Conservation (phyloP, 2,797 vertebrate species). For the Okamejei kenojei region DNA sequence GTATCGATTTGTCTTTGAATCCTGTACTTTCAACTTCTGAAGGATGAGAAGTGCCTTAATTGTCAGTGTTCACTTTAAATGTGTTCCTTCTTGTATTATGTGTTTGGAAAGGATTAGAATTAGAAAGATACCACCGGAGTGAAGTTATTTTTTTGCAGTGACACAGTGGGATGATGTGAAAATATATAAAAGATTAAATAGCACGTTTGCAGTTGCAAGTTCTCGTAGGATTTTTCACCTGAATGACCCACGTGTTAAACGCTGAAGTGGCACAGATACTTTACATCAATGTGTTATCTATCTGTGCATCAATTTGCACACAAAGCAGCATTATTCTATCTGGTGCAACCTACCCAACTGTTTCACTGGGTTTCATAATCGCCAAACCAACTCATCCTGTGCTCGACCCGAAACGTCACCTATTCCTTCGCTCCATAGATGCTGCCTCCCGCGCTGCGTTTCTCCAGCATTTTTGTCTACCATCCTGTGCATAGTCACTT, state of each 20-base stretch:
- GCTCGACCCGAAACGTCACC: not conserved
- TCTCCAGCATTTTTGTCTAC: no score
- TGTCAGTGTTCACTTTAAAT: not conserved
- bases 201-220: not conserved
- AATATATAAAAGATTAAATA: not conserved
- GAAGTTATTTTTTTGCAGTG: not conserved
- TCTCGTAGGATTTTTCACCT: conserved; percentile 5
- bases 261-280: not conserved
- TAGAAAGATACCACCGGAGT: not conserved
- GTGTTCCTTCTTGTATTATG: no score
- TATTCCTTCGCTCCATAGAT: no score
- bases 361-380: not conserved
- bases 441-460: no score
- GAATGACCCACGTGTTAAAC: not conserved
- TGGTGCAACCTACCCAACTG: not conserved
- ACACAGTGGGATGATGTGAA: not conserved
- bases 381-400: not conserved
- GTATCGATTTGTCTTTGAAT: not conserved
- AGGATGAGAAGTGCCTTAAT: not conserved
- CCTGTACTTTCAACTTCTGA: not conserved
- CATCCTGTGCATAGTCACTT: not conserved
- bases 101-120: not conserved
- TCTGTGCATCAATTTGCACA: not conserved
- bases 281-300: not conserved
- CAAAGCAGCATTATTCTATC: not conserved